phyloP scores from a whole-genome alignment of 2,888 invertebrate genomes.

The Himalopsyche tibetana region DNA sequence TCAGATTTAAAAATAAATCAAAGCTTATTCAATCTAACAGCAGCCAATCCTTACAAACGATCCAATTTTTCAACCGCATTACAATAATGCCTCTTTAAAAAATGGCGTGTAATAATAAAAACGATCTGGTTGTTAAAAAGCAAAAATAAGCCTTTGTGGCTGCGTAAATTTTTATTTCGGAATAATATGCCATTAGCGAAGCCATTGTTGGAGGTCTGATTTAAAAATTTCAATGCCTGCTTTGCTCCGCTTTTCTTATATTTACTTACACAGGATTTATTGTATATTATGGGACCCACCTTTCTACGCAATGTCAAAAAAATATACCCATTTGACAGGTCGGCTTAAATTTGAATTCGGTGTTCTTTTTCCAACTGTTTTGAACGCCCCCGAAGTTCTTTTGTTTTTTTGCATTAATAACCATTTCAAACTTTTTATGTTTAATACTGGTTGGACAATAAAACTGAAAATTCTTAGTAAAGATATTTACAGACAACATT shows the following conservation, averaged over 20 bases:
- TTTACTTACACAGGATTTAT: neutral
- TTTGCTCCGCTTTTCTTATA: neutral
- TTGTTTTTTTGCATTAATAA: no score
- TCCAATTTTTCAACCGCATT: constrained; percentile 16
- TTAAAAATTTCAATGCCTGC: constrained; percentile 17
- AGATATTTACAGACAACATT: no score
- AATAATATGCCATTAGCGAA: constrained; percentile 10
- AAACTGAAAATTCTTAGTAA: no score
- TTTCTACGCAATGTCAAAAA: no score
- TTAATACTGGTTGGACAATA: no score
- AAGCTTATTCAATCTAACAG: neutral
- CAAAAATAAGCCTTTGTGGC: constrained; percentile 4
- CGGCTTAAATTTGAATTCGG: no score
- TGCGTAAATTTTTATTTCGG: constrained; percentile 6
- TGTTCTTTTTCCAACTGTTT: no score
- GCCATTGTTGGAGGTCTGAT: constrained; percentile 3
- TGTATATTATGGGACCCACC: neutral
- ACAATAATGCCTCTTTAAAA: constrained; percentile 15
- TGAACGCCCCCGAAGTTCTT: no score
- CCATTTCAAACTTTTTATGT: no score
- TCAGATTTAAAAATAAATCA: no score
- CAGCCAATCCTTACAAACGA: constrained; percentile 1
- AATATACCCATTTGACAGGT: no score
- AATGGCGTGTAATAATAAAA: constrained; percentile 25
- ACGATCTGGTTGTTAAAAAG: constrained; percentile 10